Evolutionary conservation across 2,797 vertebrate genomes (phyloP).

Genomic region (Telmatherina bonti): DNA sequence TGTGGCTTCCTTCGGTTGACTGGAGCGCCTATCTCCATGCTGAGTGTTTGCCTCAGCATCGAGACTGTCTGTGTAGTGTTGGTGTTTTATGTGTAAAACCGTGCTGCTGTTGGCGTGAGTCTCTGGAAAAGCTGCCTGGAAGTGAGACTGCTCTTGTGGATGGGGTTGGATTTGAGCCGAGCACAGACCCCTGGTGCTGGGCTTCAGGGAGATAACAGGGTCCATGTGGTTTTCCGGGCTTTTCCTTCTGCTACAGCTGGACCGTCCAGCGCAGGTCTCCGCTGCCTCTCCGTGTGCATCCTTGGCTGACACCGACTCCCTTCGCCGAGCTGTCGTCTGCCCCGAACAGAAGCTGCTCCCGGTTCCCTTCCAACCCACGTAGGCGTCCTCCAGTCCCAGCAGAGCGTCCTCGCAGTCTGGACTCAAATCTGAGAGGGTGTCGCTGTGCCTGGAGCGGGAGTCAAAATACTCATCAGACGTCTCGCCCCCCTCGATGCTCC

Average conservation of each 20-base stretch:
- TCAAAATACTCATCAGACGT: conserved; percentile 82
- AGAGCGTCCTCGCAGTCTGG: conserved; percentile 46
- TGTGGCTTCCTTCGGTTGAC: conserved; percentile 6
- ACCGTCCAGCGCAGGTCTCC: conserved; percentile 22
- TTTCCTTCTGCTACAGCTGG: conserved; percentile 35
- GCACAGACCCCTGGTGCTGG: conserved; percentile 15
- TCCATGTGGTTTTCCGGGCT: conserved; percentile 40
- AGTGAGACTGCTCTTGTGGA: conserved; percentile 3
- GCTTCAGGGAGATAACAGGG: conserved; percentile 3
- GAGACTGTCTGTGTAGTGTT: conserved; percentile 27
- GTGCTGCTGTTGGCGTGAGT: background rate
- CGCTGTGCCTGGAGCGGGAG: conserved; percentile 81
- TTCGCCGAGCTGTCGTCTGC: conserved; percentile 44
- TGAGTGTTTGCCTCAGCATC: conserved; percentile 44
- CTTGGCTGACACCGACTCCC: conserved; percentile 39
- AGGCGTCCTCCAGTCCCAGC: conserved; percentile 42
- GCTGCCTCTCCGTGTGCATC: conserved; percentile 30
- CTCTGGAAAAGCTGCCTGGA: conserved; percentile 9
- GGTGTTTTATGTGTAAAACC: conserved; percentile 27
- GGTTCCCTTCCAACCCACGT: conserved; percentile 8
- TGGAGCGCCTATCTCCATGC: conserved; percentile 7
- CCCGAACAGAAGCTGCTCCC: conserved; percentile 18
- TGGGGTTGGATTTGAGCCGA: conserved; percentile 8
- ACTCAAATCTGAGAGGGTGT: conserved; percentile 80
- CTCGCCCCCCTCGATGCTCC: conserved; percentile 28